These are phyloP conservation scores for Echinops telfairi DNA, from an alignment of 2,113 vertebrate genomes.

Conservation along the genomic window DNA sequence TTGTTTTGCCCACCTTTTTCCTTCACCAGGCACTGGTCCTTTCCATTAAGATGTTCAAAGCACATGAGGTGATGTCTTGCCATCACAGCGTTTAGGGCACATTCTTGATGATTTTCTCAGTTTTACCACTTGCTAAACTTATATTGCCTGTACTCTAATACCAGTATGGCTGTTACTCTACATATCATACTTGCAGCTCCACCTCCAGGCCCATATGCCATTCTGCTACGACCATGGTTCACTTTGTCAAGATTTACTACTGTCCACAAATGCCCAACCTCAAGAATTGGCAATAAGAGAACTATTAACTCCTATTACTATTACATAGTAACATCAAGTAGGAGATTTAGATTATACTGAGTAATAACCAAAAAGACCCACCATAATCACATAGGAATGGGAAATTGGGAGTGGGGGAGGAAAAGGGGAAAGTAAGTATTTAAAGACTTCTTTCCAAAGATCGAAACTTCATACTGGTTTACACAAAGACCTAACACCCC, in stretches of 20 bases:
- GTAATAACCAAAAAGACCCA: conserved; percentile 43
- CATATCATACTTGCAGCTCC: no score
- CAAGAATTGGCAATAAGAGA: neutral
- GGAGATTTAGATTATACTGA: neutral
- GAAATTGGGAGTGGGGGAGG: conserved; percentile 9
- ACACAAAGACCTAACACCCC: conserved; percentile 76
- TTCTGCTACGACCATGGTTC: neutral
- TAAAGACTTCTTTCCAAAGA: conserved; percentile 78
- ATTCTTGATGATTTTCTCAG: no score
- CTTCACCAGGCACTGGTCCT: no score
- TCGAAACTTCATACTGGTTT: conserved; percentile 80
- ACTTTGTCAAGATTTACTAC: conserved; percentile 4
- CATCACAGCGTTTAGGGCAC: no score
- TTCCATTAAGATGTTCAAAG: no score
- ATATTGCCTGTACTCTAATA: no score
- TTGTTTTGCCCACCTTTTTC: no score
- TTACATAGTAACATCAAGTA: neutral
- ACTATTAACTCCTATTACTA: neutral
- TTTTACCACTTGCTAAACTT: no score
- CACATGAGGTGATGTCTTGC: no score
- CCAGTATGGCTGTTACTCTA: no score
- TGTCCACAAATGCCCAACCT: neutral
- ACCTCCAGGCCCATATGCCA: neutral
- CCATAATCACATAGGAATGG: conserved; percentile 5
- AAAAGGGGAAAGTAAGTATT: neutral